These are phyloP conservation scores for Abrostola tripartita DNA, from an alignment of 2,888 invertebrate genomes.

Conservation along the genomic window DNA sequence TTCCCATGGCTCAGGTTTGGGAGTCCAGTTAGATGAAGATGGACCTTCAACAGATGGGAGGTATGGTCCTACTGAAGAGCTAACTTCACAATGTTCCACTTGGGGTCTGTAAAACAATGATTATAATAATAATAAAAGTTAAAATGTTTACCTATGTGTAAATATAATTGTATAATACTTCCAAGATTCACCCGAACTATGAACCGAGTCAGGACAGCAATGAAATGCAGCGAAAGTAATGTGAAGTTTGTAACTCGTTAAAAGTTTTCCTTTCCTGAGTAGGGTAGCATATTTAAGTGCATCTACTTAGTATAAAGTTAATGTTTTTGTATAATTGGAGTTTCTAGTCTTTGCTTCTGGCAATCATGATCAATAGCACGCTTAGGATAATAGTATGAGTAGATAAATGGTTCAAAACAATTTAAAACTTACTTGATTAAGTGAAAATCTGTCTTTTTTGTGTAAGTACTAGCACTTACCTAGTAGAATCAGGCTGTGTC, in stretches of 20 bases:
- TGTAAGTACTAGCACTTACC: no score
- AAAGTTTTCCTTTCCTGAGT: conserved; percentile 27
- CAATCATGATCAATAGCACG: no score
- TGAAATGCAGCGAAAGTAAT: conserved; percentile 24
- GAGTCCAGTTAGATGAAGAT: conserved; percentile 59
- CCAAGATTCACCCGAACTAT: conserved; percentile 5
- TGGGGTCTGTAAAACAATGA: conserved; percentile 65
- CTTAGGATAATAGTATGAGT: no score
- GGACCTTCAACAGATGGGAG: conserved; percentile 62
- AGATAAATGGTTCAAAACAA: no score
- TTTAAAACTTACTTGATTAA: no score
- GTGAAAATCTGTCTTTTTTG: no score
- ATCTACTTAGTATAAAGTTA: conserved; percentile 2
- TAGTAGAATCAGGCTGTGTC: conserved; percentile 62
- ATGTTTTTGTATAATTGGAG: background rate
- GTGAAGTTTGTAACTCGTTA: conserved; percentile 21
- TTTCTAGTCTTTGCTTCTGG: no score
- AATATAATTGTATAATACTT: no score
- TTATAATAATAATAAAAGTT: no score
- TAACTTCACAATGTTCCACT: conserved; percentile 77
- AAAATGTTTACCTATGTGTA: background rate
- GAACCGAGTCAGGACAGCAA: background rate
- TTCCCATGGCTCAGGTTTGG: conserved; percentile 61
- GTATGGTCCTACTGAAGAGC: conserved; percentile 78
- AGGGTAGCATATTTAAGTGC: background rate